A percentile compares a stretch with the other conserved stretches of the same genome.
Conservation (phyloP, 2,797 vertebrate genomes). For the Neosilurus hyrtlii region DNA sequence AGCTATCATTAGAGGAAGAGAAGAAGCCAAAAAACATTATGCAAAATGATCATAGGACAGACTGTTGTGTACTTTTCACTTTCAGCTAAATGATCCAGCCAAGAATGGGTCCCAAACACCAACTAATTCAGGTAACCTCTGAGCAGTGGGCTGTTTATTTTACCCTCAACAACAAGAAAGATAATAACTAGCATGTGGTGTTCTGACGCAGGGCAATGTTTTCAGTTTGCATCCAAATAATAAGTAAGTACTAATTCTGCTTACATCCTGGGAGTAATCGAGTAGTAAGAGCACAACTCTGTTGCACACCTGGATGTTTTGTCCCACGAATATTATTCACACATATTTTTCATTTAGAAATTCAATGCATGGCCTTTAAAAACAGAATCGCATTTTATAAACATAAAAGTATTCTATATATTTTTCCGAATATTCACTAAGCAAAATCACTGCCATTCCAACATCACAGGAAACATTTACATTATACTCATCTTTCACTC, state of each 20-base stretch:
- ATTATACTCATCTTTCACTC: no score
- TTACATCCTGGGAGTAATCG: no score
- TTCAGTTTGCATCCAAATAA: neutral
- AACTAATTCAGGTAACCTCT: neutral
- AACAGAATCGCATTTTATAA: neutral
- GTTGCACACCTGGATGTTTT: no score
- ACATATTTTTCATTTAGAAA: neutral
- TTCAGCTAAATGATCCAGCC: slow-evolving; percentile 1
- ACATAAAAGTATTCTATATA: neutral
- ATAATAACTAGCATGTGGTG: neutral
- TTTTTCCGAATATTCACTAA: neutral
- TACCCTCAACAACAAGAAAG: neutral
- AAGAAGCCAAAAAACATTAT: slow-evolving; percentile 24
- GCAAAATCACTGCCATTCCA: neutral
- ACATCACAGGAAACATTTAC: neutral
- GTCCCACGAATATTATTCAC: no score
- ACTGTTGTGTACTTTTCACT: slow-evolving; percentile 1
- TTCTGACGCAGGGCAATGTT: neutral
- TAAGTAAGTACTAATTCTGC: no score
- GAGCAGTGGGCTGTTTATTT: neutral
- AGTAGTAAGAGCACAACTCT: no score
- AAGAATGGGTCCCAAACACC: neutral
- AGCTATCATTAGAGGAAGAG: slow-evolving; percentile 20
- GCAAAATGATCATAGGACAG: neutral
- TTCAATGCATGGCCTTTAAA: neutral